Evolutionary conservation across 2,797 vertebrate species (phyloP), one percentile per base, ranked within the genome.

Genomic region (Todus mexicanus): DNA sequence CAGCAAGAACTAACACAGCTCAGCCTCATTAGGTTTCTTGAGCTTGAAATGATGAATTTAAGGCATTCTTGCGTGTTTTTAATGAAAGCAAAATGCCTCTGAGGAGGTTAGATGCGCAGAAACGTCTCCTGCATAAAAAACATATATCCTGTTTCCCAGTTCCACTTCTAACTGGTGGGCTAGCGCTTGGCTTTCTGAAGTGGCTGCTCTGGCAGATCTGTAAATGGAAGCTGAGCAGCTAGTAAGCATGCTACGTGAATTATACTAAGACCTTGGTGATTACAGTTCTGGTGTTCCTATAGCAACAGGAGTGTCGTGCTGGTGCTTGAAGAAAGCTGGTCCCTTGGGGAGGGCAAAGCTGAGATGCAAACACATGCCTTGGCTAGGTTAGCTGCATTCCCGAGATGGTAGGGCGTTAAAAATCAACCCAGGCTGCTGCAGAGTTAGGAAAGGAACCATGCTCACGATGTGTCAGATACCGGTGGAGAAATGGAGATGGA

Each of bases 231-330:
- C 93, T 50, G 38, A 21, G 84, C 74, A 56, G 85, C 59, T 61
- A 31, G 43, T 50, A 56, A 81, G 92, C 72, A 12, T 6, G 59
- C 53, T 75, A 57, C 37, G 87, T 70, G 90, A 94, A 76, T 76
- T 91, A 75, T 90, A 47, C 83, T 13, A 76, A 96, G 94, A 61
- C 94, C 91, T 93, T 27, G 89, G 94, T 89, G 96, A 50, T 69
- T 94, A 90, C 56, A 87, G 90, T 77, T 65, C 93, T n/a, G 9
- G 20, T 80, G 93, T 98, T 97, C 93, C 97, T 94, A 96, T 97
- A 96, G 97, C 96, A 97, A 97, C 97, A 90, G 63, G 64, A 73
- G 89, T 43, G 84, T 81, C 3, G 1, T 77, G 89, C 93, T 89
- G 69, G 78, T 48, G 95, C 95, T 90, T 89, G 93, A 43, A 95